Evolutionary conservation across 2,797 vertebrate genomes (phyloP).

Genomic region (Atherinosoma microstoma): DNA sequence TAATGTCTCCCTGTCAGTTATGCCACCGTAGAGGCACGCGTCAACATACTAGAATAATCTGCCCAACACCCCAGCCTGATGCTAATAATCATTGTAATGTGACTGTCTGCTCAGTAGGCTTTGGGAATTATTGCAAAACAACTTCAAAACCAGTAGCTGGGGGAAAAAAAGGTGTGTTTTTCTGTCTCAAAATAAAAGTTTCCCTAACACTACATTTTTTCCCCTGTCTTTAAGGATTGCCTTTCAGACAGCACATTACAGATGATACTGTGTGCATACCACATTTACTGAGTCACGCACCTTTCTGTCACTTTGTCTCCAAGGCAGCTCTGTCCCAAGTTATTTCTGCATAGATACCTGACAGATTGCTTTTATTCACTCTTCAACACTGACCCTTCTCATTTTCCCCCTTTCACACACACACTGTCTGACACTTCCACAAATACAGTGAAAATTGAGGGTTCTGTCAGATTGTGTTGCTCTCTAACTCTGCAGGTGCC

Average conservation of each 20-base stretch:
- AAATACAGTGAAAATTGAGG: conserved; percentile 58
- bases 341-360: conserved; percentile 58
- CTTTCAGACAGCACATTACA: conserved; percentile 29
- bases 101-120: conserved; percentile 12
- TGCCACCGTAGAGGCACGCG: conserved; percentile 58
- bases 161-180: background rate
- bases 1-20: conserved; percentile 70
- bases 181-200: background rate
- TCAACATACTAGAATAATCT: conserved; percentile 46
- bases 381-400: conserved; percentile 53
- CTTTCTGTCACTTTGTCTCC: conserved; percentile 26
- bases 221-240: conserved; percentile 1
- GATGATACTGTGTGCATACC: background rate
- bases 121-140: conserved; percentile 22
- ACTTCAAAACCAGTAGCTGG: conserved; percentile 1
- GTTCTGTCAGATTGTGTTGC: conserved; percentile 43
- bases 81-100: conserved; percentile 24
- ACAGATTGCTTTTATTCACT: conserved; percentile 58
- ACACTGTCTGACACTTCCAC: conserved; percentile 41
- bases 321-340: conserved; percentile 24
- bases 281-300: conserved; percentile 23
- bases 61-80: conserved; percentile 20
- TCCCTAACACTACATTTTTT: too few relatives aligned
- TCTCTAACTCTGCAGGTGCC: conserved; percentile 35
- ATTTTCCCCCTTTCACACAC: conserved; percentile 27